These are phyloP conservation scores for Gallinago undulata DNA, from an alignment of 2,113 vertebrate species.

Conservation along the genomic window DNA sequence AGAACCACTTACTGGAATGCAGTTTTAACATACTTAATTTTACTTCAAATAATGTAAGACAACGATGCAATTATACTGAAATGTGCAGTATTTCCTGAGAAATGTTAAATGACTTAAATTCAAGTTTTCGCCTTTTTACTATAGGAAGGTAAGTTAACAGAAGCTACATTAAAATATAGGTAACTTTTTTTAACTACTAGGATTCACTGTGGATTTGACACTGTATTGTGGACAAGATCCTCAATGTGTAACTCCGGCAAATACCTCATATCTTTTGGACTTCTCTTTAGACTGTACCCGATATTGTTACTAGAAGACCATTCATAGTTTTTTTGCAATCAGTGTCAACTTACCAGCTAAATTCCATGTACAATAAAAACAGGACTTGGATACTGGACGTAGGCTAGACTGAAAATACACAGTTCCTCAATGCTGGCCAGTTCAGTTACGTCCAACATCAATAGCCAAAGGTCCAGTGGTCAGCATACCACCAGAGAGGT, in stretches of 20 bases:
- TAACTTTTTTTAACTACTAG: background rate
- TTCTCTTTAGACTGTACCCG: background rate
- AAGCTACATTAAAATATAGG: background rate
- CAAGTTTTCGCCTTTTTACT: background rate
- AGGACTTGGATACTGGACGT: background rate
- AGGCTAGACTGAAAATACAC: background rate
- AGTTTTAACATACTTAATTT: background rate
- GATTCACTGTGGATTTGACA: background rate
- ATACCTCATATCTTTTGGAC: background rate
- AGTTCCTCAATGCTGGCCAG: background rate
- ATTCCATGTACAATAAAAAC: background rate
- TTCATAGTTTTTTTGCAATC: background rate
- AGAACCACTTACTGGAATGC: background rate
- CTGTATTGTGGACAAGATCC: background rate
- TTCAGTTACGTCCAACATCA: background rate
- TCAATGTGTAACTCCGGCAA: background rate
- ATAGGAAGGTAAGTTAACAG: background rate
- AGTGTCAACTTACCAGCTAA: background rate
- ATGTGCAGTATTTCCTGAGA: background rate
- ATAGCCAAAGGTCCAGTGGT: background rate
- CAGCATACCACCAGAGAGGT: background rate
- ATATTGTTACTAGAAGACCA: background rate
- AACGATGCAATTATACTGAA: background rate
- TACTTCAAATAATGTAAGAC: background rate
- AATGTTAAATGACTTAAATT: background rate